Base-by-base conservation (phyloP, 2,888 invertebrate species). In the Machimus atricapillus region DNA sequence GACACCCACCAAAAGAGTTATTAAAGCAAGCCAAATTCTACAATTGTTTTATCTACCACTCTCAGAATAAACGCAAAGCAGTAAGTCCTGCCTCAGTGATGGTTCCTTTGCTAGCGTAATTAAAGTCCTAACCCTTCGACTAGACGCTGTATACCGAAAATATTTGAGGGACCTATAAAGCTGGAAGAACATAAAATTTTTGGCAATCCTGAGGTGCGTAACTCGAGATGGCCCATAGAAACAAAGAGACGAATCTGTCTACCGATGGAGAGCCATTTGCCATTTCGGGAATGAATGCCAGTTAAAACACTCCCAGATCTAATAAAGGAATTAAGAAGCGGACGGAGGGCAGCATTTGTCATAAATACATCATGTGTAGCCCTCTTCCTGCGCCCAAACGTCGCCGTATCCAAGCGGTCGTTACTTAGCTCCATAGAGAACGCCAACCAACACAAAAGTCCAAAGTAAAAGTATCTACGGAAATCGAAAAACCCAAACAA, bases 401-500 rank as follows among this genome's bases (percentile, higher is more conserved):
- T 4, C 43, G 43, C 16, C 66, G 37, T 83, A 31, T 23, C 82
- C 58, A 83, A 52, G 52, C 52, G 66, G 56, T 66, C 46, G 85
- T 74, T 85, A 74, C 43, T 74, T 46, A 52, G 73, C 66, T 83
- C 66, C 83, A 73, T n/a, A 37, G 46, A 16, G 8, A 27, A 8
- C 74, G 46, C 27, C 66, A 34, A 85, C 74, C 85, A 40, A 85
- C 74, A 85, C 74, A 74, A 66, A 23, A 19, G 43, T 66, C 66
- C 23, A 85, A 74, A 43, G 46, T 16, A 85, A 85, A 74, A 85
- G 73, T 74, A 46, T 46, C 43, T 46, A 73, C 27, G 82, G 40
- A 85, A 85, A 85, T 85, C 85, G 85, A 85, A 85, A 85, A 85
- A 85, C 85, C 85, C 85, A 85, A 83, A 74, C 85, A 85, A 74